Conservation (phyloP, 1,140 invertebrate species). For the Musca domestica region DNA sequence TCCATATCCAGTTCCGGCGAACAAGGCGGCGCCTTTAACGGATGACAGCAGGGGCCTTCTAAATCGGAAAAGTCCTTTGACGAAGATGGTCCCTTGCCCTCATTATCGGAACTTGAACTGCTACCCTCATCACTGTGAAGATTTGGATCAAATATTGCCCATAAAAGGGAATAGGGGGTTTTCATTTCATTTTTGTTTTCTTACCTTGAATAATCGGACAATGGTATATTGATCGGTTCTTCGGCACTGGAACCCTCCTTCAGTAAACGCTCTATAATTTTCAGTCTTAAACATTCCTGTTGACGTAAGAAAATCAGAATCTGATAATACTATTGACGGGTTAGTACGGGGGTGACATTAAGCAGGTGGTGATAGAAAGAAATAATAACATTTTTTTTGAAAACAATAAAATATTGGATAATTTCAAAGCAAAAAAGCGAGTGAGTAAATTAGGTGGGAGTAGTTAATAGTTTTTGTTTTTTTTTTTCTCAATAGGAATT, state of each 20-base stretch:
- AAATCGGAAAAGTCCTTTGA: conserved; percentile 44
- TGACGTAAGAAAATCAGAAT: conserved; percentile 32
- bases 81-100: conserved; percentile 40
- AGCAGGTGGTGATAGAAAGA: no score
- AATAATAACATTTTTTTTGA: no score
- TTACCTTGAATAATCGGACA: conserved; percentile 83
- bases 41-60: conserved; percentile 52
- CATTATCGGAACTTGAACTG: conserved; percentile 61
- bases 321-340: conserved; percentile 2
- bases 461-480: no score
- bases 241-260: conserved; percentile 84
- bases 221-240: conserved; percentile 78
- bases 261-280: conserved; percentile 74
- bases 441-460: no score
- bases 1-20: conserved; percentile 56
- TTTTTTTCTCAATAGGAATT: no score
- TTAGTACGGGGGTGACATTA: background rate
- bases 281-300: conserved; percentile 72
- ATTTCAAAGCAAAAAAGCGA: no score
- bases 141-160: background rate
- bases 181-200: background rate
- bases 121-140: conserved; percentile 70
- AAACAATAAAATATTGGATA: no score
- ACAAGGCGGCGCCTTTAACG: conserved; percentile 58
- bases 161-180: background rate